Conservation (phyloP, 2,888 invertebrate species). For the Drosophila borealis region DNA sequence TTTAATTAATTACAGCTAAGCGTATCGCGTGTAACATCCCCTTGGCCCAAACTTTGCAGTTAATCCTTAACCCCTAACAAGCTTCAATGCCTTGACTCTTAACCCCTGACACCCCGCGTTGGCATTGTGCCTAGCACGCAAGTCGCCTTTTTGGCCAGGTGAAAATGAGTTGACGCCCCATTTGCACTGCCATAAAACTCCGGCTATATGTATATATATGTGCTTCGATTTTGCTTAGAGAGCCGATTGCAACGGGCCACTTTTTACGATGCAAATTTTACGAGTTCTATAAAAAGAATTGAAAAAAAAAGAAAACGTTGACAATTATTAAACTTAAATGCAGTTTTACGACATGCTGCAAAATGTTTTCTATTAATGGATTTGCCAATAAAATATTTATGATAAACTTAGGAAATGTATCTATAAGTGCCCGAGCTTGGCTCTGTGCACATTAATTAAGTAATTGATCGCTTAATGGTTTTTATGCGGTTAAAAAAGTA, state of each 20-base stretch:
- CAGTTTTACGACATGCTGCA: constrained; percentile 30
- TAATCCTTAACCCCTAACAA: constrained; percentile 30
- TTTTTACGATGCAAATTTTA: constrained; percentile 37
- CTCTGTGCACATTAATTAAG: neutral
- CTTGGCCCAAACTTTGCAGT: neutral
- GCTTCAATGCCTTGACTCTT: constrained; percentile 34
- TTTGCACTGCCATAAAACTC: constrained; percentile 27
- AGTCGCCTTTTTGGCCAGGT: constrained; percentile 34
- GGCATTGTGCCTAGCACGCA: constrained; percentile 33
- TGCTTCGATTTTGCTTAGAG: constrained; percentile 9
- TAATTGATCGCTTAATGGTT: neutral
- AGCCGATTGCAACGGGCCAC: constrained; percentile 13
- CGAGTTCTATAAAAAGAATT: constrained; percentile 23
- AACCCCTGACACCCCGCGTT: constrained; percentile 9
- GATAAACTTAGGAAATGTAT: neutral
- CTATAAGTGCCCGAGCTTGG: no score
- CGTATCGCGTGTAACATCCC: constrained; percentile 45
- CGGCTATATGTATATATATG: neutral
- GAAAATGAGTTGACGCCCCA: constrained; percentile 41
- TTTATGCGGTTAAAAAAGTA: neutral
- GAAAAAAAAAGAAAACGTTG: constrained; percentile 4
- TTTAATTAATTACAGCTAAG: constrained; percentile 54
- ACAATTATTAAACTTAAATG: constrained; percentile 36
- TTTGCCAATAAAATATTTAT: constrained; percentile 25
- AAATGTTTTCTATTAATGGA: constrained; percentile 12